phyloP scores from a whole-genome alignment of 2,797 vertebrate genomes.

The Alectoris magna region DNA sequence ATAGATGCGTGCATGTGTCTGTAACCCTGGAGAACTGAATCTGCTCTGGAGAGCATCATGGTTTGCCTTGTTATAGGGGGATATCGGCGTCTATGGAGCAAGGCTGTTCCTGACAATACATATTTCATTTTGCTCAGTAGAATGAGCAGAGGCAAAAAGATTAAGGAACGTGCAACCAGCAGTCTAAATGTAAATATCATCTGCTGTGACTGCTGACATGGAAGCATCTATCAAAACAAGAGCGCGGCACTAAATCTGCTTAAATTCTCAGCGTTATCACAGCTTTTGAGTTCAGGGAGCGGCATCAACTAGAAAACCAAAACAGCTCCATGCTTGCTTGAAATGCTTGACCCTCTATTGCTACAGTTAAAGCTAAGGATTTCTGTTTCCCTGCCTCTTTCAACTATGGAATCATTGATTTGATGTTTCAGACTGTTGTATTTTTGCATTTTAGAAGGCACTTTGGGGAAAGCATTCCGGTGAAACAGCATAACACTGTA shows the following conservation, averaged over 20 bases:
- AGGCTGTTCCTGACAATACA: not conserved
- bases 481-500: not conserved
- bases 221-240: constrained; percentile 12
- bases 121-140: constrained; percentile 15
- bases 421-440: not conserved
- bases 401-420: not conserved
- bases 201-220: constrained; percentile 28
- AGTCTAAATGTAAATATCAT: constrained; percentile 44
- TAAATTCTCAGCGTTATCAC: constrained; percentile 14
- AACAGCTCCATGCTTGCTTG: not conserved
- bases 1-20: rapidly evolving
- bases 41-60: not conserved
- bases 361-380: not conserved
- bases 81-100: not conserved
- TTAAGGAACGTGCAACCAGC: not conserved
- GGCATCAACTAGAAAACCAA: constrained; percentile 6
- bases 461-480: not conserved
- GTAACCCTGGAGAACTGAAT: not conserved
- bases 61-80: not conserved
- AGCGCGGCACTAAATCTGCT: not conserved
- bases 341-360: not conserved
- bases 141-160: constrained; percentile 29
- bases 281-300: constrained; percentile 7
- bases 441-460: not conserved
- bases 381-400: not conserved